phyloP scores from a whole-genome alignment of 2,113 vertebrate genomes.

The Datnioides undecimradiatus region DNA sequence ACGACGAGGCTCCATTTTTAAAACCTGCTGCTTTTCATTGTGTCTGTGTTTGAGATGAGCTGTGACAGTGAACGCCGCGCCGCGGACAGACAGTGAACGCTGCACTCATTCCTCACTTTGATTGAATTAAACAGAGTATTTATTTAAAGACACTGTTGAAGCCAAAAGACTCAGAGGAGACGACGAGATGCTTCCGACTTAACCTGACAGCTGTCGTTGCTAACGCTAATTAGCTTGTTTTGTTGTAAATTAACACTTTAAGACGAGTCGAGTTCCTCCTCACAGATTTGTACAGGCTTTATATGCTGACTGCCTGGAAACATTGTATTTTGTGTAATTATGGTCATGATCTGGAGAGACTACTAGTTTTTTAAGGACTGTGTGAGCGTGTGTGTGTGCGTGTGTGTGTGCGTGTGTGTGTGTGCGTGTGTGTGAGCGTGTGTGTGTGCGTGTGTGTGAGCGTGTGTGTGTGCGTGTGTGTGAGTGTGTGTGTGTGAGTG shows the following conservation, averaged over 20 bases:
- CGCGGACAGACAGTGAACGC: constrained; percentile 43
- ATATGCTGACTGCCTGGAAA: constrained; percentile 32
- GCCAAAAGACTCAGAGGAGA: constrained; percentile 27
- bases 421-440: too few species aligned
- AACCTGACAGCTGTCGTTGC: background rate
- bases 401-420: too few species aligned
- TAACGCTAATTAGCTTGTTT: constrained; percentile 31
- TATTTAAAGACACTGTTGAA: constrained; percentile 19
- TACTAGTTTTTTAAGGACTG: constrained; percentile 37
- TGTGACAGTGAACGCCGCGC: constrained; percentile 29
- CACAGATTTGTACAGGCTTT: constrained; percentile 17
- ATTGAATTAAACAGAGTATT: constrained; percentile 4
- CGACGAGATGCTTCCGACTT: background rate
- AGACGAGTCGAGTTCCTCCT: background rate
- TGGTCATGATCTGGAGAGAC: constrained; percentile 27
- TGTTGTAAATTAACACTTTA: constrained; percentile 10
- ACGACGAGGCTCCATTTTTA: background rate
- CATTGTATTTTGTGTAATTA: constrained; percentile 43
- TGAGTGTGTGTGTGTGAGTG: too few species aligned
- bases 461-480: too few species aligned
- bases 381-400: too few species aligned
- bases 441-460: too few species aligned
- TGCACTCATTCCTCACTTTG: background rate
- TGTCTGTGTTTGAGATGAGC: too few species aligned
- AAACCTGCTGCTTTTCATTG: constrained; percentile 38